These are phyloP conservation scores for Notothenia coriiceps DNA, from an alignment of 2,113 vertebrate species.

Conservation along the genomic window DNA sequence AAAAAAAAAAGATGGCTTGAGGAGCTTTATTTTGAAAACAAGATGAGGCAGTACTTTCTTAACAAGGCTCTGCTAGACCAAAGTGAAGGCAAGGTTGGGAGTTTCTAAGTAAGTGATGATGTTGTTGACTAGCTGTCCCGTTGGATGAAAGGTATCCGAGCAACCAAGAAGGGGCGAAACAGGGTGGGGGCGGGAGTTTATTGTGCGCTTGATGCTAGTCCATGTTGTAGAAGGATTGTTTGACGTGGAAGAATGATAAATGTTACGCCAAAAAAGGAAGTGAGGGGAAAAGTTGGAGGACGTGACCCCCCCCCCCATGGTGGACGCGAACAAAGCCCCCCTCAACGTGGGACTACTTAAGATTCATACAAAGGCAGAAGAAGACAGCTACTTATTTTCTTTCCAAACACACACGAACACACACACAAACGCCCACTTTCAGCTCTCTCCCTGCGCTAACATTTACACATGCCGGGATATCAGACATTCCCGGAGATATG, in stretches of 20 bases:
- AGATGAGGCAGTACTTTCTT: slow-evolving; percentile 16
- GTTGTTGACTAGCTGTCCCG: slow-evolving; percentile 73
- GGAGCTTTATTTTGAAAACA: slow-evolving; percentile 52
- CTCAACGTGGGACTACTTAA: slow-evolving; percentile 75
- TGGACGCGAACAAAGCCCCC: slow-evolving; percentile 73
- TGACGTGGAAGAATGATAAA: slow-evolving; percentile 82
- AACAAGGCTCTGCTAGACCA: background rate
- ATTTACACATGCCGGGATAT: slow-evolving; percentile 67
- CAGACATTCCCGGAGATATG: slow-evolving; percentile 61
- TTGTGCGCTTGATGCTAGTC: slow-evolving; percentile 80
- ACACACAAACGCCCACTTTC: slow-evolving; percentile 4
- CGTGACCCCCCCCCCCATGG: slow-evolving; percentile 68
- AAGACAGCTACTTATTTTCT: slow-evolving; percentile 64
- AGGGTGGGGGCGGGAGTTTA: slow-evolving; percentile 61
- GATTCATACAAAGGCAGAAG: slow-evolving; percentile 73
- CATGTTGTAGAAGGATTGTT: slow-evolving; percentile 83
- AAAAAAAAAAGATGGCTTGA: slow-evolving; percentile 13
- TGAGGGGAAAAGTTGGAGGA: slow-evolving; percentile 75
- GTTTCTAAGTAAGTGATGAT: slow-evolving; percentile 80
- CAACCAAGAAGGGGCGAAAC: slow-evolving; percentile 74
- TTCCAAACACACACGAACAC: slow-evolving; percentile 6
- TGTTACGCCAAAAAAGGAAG: slow-evolving; percentile 79
- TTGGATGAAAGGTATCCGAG: slow-evolving; percentile 83
- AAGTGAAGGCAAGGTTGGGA: slow-evolving; percentile 43
- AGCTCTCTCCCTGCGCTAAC: slow-evolving; percentile 57